Conservation (phyloP, 2,797 vertebrate genomes). For the Acanthurus tractus region DNA sequence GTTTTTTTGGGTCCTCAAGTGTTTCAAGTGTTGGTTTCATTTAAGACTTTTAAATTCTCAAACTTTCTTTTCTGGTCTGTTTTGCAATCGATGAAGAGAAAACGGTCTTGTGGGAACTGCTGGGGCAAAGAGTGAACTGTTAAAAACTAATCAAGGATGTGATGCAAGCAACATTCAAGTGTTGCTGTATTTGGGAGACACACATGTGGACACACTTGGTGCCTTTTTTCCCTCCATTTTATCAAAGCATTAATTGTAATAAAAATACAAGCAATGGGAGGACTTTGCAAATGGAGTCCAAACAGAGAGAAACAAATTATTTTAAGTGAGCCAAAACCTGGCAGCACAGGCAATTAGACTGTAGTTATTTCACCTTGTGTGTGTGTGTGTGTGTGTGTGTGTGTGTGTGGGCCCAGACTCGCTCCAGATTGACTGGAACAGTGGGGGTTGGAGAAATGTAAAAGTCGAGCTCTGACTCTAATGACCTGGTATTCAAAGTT, state of each 20-base stretch:
- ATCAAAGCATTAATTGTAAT: conserved; percentile 24
- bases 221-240: not conserved
- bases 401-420: conserved; percentile 21
- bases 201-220: not conserved
- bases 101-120: not conserved
- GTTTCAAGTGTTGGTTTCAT: not conserved
- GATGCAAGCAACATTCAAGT: conserved; percentile 5
- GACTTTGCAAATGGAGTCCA: conserved; percentile 26
- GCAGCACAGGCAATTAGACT: conserved; percentile 37
- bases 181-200: conserved; percentile 22
- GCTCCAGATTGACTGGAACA: conserved; percentile 37
- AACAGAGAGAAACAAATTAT: conserved; percentile 24
- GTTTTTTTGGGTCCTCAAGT: not conserved
- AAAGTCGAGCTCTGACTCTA: conserved; percentile 40
- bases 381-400: conserved; percentile 10
- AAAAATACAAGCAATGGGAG: conserved; percentile 23
- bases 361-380: conserved; percentile 7
- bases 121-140: conserved; percentile 1
- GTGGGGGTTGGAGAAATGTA: conserved; percentile 38
- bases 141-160: conserved; percentile 12
- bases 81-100: not conserved
- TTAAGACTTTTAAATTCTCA: not conserved
- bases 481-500: conserved; percentile 59
- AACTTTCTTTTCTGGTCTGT: not conserved
- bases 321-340: conserved; percentile 39